Evolutionary conservation across 2,797 vertebrate species (phyloP).

Genomic region (Menidia menidia): DNA sequence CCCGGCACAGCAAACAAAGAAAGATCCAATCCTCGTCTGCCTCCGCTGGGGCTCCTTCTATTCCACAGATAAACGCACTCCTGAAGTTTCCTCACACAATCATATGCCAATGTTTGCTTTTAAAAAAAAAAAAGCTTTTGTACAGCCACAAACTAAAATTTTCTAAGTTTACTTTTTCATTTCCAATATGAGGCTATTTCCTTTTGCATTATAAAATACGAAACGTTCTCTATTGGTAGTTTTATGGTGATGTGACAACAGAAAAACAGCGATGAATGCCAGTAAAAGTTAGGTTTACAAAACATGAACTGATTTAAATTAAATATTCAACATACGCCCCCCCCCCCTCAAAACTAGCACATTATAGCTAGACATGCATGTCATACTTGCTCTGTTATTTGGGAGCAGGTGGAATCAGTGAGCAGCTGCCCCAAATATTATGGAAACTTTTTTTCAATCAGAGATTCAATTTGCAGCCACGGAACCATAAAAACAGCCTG

Average conservation of each 20-base stretch:
- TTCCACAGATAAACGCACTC: slow-evolving; percentile 57
- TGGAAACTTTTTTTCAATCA: neutral
- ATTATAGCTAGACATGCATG: slow-evolving; percentile 3
- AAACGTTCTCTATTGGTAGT: slow-evolving; percentile 23
- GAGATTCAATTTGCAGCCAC: neutral
- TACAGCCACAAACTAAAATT: slow-evolving; percentile 20
- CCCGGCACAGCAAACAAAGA: slow-evolving; percentile 79
- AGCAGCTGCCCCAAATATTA: neutral
- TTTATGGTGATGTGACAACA: slow-evolving; percentile 15
- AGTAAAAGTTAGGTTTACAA: slow-evolving; percentile 9
- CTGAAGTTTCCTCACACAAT: slow-evolving; percentile 22
- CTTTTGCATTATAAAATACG: slow-evolving; percentile 20
- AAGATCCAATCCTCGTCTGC: slow-evolving; percentile 72
- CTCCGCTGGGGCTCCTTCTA: slow-evolving; percentile 68
- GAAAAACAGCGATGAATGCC: slow-evolving; percentile 20
- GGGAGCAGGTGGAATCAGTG: slow-evolving; percentile 2
- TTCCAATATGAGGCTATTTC: slow-evolving; percentile 36
- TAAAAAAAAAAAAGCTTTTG: slow-evolving; percentile 27
- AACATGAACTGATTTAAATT: slow-evolving; percentile 22
- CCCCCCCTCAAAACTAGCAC: neutral
- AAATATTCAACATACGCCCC: no score
- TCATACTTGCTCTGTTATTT: slow-evolving; percentile 7
- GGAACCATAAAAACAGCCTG: slow-evolving; percentile 4
- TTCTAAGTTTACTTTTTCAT: slow-evolving; percentile 26
- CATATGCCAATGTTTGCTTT: slow-evolving; percentile 24